phyloP scores from a whole-genome alignment of 2,888 invertebrate species.

The Cantharis rufa region DNA sequence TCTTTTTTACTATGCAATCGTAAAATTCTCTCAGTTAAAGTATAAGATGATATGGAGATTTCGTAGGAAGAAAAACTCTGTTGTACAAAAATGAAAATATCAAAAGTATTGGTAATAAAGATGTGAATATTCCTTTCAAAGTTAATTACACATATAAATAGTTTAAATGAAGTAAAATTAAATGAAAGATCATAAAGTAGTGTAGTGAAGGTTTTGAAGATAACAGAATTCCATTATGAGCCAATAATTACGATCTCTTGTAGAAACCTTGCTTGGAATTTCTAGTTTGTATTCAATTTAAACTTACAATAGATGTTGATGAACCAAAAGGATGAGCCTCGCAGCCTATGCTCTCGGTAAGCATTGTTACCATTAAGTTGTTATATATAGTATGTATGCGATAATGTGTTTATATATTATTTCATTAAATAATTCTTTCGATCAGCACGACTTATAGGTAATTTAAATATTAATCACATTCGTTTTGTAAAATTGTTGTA shows the following conservation, averaged over 20 bases:
- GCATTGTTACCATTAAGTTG: slow-evolving; percentile 39
- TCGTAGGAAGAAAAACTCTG: neutral
- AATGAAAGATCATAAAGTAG: slow-evolving; percentile 4
- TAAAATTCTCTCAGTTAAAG: neutral
- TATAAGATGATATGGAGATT: neutral
- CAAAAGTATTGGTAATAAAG: neutral
- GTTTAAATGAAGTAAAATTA: slow-evolving; percentile 15
- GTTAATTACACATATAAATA: neutral
- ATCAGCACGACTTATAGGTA: neutral
- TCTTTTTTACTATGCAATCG: neutral
- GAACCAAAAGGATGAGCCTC: slow-evolving; percentile 50
- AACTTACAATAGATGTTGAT: slow-evolving; percentile 50
- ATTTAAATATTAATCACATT: neutral
- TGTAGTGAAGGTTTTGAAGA: slow-evolving; percentile 9
- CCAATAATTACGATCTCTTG: slow-evolving; percentile 51
- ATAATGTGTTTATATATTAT: neutral
- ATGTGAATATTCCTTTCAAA: neutral
- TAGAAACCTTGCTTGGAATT: slow-evolving; percentile 46
- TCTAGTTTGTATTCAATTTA: slow-evolving; percentile 53
- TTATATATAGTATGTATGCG: neutral
- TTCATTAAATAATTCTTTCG: neutral
- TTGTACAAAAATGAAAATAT: neutral
- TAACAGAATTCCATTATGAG: slow-evolving; percentile 46
- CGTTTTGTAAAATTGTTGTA: neutral
- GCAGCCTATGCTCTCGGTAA: slow-evolving; percentile 37